Evolutionary conservation across 2,797 vertebrate species (phyloP), one percentile per base, ranked within the genome.

Genomic region (Typhlichthys subterraneus): DNA sequence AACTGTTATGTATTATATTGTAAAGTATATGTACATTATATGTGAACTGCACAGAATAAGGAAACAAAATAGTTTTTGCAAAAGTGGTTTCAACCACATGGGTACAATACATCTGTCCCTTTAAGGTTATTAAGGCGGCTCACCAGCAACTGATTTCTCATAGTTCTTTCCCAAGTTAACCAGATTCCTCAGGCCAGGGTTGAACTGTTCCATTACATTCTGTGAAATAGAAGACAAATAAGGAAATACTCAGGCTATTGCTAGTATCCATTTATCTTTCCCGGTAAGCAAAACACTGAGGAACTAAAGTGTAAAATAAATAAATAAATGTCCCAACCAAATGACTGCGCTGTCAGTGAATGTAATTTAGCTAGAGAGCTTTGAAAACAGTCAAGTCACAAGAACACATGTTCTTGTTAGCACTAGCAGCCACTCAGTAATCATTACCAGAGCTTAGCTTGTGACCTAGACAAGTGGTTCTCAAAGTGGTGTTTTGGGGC

Each of bases 141-240:
- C 91, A 99, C 97, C 97, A 70, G 91, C 92, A 62, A 97, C 95
- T 12, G 97, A 92, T 88, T 98, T 99, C 90, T 99, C 97, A 61
- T 99, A 99, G 89, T 93, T 98, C 90, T 97, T 99, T 13, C 97
- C 97, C 77, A 99, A 86, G 89, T 97, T 98, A 90, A 98, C 92
- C 82, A 99, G 93, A 81, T 98, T 99, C 81, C 95, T 94, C 74
- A 99, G 92, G 13, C 97, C 96, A 0, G 97, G 97, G 85, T 99
- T 99, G 91, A 99, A 99, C 77, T 99, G 96, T 61, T 99, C 97
- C 97, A 99, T 96, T 75, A 99, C 97, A 95, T 95, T 98, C 97
- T 99, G 85, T 0, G 31, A 42, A 61, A 29, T 63, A 17, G 23
- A 46, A 73, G 57, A 75, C 14, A 77, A 60, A 61, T 63, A 55